Base-by-base conservation (phyloP, 2,797 vertebrate genomes). In the Cryptoprocta ferox region DNA sequence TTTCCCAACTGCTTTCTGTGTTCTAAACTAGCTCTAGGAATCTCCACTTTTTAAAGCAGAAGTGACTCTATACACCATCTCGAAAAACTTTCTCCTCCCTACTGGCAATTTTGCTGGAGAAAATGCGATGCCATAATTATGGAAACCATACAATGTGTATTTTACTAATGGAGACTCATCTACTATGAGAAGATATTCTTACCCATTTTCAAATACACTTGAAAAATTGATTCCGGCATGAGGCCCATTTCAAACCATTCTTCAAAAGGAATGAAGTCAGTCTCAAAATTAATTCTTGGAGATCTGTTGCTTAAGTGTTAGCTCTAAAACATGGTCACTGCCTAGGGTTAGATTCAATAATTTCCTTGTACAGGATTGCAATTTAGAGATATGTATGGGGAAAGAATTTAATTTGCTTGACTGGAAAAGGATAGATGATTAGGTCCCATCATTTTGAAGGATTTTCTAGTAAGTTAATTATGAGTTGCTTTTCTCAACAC, bases 281-380 rank as follows among this genome's bases (percentile, higher is more conserved):
- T 95, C 63, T 96, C 81, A 92, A 97, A 97, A 98, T 97, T 94
- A 97, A 97, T 98, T 97, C 86, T 94, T 94, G 45, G 90, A 92
- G 84, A 97, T 88, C 66, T 92, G 73, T 95, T 96, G 89, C 93
- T 97, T 97, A 96, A 96, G 95, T 50, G 90, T 95, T 81, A 98
- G 85, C 81, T 96, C 87, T 95, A 94, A 97, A 97, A 95, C 76
- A 97, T 94, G 80, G 75, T 89, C 83, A 96, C 66, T 95, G 97
- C 93, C 97, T 97, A 97, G 94, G 97, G 96, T 97, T 96, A 98
- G 97, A 92, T 94, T 97, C 56, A 91, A 89, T 97, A 98, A 98
- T 98, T 97, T 97, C 94, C 94, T 92, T 85, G 59, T 91, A 93
- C 28, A 94, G 95, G 84, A 88, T 92, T 96, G 92, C 87, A 95